Conservation (phyloP, 2,888 invertebrate species). For the Charanyca ferruginea region DNA sequence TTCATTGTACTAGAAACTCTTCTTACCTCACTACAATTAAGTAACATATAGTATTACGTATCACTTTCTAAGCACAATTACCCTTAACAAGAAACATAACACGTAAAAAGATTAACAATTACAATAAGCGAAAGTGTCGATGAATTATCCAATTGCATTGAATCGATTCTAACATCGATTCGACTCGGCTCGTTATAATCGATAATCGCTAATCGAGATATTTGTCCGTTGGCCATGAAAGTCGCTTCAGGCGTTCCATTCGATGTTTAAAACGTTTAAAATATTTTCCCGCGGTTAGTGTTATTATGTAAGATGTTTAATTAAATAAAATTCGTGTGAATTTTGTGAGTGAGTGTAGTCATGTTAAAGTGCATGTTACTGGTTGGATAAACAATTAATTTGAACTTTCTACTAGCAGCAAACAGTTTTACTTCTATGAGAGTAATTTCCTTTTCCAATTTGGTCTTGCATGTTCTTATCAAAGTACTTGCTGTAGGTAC, state of each 20-base stretch:
- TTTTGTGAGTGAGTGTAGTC: slow-evolving; percentile 37
- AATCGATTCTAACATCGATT: slow-evolving; percentile 75
- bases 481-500: not conserved
- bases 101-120: slow-evolving; percentile 66
- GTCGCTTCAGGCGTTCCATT: slow-evolving; percentile 61
- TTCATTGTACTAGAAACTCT: not conserved
- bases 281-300: slow-evolving; percentile 58
- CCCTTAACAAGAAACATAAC: slow-evolving; percentile 52
- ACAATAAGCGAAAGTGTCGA: slow-evolving; percentile 74
- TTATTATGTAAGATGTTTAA: slow-evolving; percentile 43
- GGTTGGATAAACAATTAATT: slow-evolving; percentile 40
- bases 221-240: slow-evolving; percentile 67
- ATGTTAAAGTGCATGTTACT: slow-evolving; percentile 16
- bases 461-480: not conserved
- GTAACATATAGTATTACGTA: not conserved
- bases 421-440: slow-evolving; percentile 4
- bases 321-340: slow-evolving; percentile 58
- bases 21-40: not conserved
- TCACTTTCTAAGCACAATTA: slow-evolving; percentile 64
- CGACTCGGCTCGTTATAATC: slow-evolving; percentile 72
- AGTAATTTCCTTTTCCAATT: slow-evolving; percentile 18
- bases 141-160: slow-evolving; percentile 61
- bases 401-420: slow-evolving; percentile 43
- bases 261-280: slow-evolving; percentile 39
- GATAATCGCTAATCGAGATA: slow-evolving; percentile 72